Conservation (phyloP, 2,113 vertebrate genomes). For the Verasper variegatus region DNA sequence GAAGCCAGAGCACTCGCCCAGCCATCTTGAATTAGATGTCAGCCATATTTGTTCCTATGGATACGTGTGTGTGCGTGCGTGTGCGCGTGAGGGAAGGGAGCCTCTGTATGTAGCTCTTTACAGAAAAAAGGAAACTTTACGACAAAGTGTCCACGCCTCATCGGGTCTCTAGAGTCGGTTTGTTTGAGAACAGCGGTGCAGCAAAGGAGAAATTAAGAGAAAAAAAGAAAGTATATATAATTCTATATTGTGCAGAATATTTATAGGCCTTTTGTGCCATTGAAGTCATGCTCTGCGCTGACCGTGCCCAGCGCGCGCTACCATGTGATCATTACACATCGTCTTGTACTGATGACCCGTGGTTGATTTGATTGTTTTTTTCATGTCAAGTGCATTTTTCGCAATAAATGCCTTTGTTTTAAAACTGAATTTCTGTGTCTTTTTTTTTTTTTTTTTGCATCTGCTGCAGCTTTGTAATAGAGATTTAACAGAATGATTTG, state of each 20-base stretch:
- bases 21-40: constrained; percentile 76
- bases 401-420: constrained; percentile 88
- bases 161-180: constrained; percentile 19
- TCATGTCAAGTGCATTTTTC: constrained; percentile 87
- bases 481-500: not conserved
- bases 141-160: constrained; percentile 20
- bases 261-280: constrained; percentile 83
- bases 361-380: constrained; percentile 82
- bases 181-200: constrained; percentile 25
- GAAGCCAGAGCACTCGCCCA: constrained; percentile 60
- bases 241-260: constrained; percentile 86
- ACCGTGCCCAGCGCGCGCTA: constrained; percentile 69
- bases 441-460: not conserved
- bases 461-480: constrained; percentile 3
- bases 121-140: constrained; percentile 50
- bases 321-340: constrained; percentile 84
- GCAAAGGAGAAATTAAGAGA: constrained; percentile 33
- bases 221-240: constrained; percentile 51
- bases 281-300: constrained; percentile 76
- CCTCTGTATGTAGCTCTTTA: constrained; percentile 78
- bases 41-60: constrained; percentile 75
- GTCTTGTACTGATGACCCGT: constrained; percentile 86
- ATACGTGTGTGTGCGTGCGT: constrained; percentile 38
- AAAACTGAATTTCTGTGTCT: constrained; percentile 48
- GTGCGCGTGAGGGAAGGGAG: constrained; percentile 12